Conservation (phyloP, 2,888 invertebrate species). For the Diadegma fenestrale region DNA sequence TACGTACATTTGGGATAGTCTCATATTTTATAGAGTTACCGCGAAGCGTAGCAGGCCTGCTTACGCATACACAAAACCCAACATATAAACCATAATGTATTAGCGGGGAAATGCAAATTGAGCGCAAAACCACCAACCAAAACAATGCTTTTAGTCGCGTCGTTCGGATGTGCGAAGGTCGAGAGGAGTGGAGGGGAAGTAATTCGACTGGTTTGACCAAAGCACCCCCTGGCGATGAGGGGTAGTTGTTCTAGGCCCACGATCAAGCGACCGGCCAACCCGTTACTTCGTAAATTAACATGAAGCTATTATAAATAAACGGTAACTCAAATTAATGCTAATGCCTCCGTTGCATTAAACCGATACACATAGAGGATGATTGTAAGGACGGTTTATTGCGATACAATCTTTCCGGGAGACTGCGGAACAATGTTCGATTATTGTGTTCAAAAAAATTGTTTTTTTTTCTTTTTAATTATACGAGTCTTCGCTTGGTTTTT, state of each 20-base stretch:
- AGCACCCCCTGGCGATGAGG: conserved; percentile 26
- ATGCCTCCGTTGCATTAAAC: conserved; percentile 79
- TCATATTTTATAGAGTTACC: conserved; percentile 80
- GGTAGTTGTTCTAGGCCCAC: conserved; percentile 34
- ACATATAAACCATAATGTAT: conserved; percentile 81
- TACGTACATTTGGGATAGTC: conserved; percentile 51
- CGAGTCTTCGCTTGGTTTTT: neutral
- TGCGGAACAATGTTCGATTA: neutral
- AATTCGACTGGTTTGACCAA: conserved; percentile 50
- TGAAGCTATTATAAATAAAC: conserved; percentile 82
- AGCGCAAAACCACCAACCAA: conserved; percentile 82
- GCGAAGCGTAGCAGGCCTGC: conserved; percentile 71
- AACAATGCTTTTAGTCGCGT: conserved; percentile 81
- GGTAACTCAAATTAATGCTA: conserved; percentile 82
- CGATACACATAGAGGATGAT: conserved; percentile 72
- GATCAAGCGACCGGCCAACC: conserved; percentile 59
- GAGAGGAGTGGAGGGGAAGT: conserved; percentile 40
- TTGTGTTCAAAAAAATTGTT: neutral
- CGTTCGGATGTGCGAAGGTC: conserved; percentile 50
- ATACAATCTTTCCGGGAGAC: neutral
- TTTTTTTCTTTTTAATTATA: neutral
- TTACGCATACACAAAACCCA: conserved; percentile 69
- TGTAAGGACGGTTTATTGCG: conserved; percentile 12
- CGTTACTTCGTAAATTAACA: conserved; percentile 82
- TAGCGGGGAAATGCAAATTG: conserved; percentile 82